Base-by-base conservation (phyloP, 2,888 invertebrate species). In the Macrosiphum euphorbiae region DNA sequence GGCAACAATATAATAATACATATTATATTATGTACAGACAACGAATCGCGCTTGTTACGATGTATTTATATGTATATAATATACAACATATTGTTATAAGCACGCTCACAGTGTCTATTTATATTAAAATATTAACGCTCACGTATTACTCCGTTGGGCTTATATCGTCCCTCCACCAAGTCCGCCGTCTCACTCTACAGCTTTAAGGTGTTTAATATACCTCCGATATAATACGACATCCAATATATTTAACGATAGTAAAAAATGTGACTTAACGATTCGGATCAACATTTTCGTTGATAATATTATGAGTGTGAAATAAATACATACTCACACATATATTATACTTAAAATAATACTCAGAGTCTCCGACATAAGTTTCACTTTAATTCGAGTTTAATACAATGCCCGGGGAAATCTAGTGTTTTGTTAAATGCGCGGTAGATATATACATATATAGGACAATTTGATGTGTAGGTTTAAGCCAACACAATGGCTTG, bases 341-440 rank as follows among this genome's bases (percentile, higher is more conserved):
- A 78, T 50, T 90, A 90, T 47, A 67, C n/a, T n/a, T 61, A n/a
- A 26, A 52, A 78, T 50, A 90, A 55, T 3, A 89, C 61, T 8
- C 44, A 4, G 78, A 78, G 58, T n/a, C 24, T 67, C 61, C 61
- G 61, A 8, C 86, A 58, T 52, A 26, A 78, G 78, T 91, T 91
- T 91, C 91, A 58, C 91, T 91, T 91, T 86, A 55, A 91, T 91
- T 91, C 86, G n/a, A 58, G 58, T 86, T 86, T 86, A 91, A 41
- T 44, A 91, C 52, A 55, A 91, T 86, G 44, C 44, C 24, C 85
- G 44, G 85, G 55, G 91, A 91, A 91, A 86, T 91, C 91, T 44
- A 86, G 91, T 86, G 91, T 86, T 91, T 91, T 55, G 91, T 91
- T 91, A 58, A 86, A 91, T 58, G 85, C 52, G 50, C 61, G n/a